A percentile compares a stretch with the other conserved stretches of the same genome.
Conservation (phyloP, 2,113 vertebrate genomes). For the Todiramphus chloris region DNA sequence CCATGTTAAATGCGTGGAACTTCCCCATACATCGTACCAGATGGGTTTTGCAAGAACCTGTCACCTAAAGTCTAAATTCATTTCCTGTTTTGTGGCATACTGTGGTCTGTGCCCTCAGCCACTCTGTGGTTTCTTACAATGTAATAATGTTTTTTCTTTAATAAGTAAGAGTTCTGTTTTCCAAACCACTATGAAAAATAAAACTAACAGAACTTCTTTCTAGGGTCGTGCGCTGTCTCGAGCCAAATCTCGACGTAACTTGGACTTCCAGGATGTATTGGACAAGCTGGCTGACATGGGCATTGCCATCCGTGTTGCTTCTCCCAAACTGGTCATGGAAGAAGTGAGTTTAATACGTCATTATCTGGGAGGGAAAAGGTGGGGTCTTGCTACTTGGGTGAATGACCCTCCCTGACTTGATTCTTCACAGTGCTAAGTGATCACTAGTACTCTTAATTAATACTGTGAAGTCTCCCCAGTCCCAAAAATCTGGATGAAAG, state of each 20-base stretch:
- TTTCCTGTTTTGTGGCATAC: neutral
- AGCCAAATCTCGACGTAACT: slow-evolving; percentile 94
- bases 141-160: neutral
- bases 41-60: neutral
- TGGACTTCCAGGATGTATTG: slow-evolving; percentile 97
- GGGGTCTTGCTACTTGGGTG: neutral
- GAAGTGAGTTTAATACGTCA: slow-evolving; percentile 79
- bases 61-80: neutral
- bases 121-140: neutral
- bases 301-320: slow-evolving; percentile 96
- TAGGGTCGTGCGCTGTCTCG: slow-evolving; percentile 96
- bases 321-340: slow-evolving; percentile 98
- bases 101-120: neutral
- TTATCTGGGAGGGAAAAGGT: neutral
- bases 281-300: slow-evolving; percentile 96
- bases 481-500: neutral
- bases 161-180: neutral
- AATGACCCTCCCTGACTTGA: neutral
- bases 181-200: neutral
- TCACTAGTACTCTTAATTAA: neutral
- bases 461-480: neutral
- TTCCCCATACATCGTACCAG: neutral
- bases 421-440: neutral
- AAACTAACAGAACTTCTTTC: neutral
- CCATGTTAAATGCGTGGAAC: neutral